Conservation (phyloP, 2,888 invertebrate genomes). For the Callyntrura guangdongensis region DNA sequence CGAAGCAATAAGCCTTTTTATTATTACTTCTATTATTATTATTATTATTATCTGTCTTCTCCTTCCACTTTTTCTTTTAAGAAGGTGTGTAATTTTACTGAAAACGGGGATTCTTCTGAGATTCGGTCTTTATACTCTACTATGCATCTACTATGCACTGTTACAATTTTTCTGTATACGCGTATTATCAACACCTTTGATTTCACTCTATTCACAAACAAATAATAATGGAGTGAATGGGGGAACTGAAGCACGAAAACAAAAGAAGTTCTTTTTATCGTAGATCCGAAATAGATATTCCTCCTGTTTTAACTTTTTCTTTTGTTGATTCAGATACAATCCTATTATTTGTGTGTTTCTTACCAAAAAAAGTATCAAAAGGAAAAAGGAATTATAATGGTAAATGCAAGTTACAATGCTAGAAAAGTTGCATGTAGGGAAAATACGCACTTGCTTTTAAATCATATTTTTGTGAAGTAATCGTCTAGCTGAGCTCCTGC, state of each 20-base stretch:
- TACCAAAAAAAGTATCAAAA: neutral
- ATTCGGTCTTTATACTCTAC: conserved; percentile 17
- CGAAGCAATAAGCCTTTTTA: conserved; percentile 68
- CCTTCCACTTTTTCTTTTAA: conserved; percentile 49
- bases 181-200: conserved; percentile 59
- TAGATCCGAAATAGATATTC: conserved; percentile 40
- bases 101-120: conserved; percentile 49
- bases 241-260: conserved; percentile 67
- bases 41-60: conserved; percentile 22
- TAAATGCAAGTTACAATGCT: neutral
- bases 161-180: neutral
- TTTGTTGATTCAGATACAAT: conserved; percentile 48
- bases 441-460: neutral
- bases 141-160: neutral
- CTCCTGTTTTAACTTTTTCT: conserved; percentile 72
- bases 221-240: conserved; percentile 63
- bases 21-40: conserved; percentile 42
- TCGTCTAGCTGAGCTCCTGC: neutral
- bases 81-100: conserved; percentile 71
- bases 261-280: conserved; percentile 57
- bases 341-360: conserved; percentile 63
- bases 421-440: conserved; percentile 31
- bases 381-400: conserved; percentile 23
- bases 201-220: conserved; percentile 48
- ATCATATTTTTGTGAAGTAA: too few species aligned